These are phyloP conservation scores for Euura saliciscinereae DNA, from an alignment of 1,140 invertebrate species.

Conservation along the genomic window DNA sequence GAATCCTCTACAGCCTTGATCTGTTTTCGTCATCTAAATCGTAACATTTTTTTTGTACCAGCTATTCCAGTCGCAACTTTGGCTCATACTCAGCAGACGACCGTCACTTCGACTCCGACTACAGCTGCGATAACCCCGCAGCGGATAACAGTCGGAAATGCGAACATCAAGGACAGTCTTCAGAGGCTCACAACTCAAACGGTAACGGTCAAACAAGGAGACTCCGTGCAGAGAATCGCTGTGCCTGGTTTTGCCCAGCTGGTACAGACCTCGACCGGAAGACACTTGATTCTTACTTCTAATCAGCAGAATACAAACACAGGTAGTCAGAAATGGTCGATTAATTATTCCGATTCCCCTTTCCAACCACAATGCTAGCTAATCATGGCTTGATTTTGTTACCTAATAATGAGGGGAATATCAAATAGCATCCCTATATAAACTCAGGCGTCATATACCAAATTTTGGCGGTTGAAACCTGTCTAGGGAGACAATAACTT, in stretches of 20 bases:
- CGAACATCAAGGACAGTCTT: constrained; percentile 49
- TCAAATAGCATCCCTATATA: constrained; percentile 21
- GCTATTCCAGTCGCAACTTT: constrained; percentile 61
- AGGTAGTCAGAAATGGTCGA: constrained; percentile 30
- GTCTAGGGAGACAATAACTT: constrained; percentile 21
- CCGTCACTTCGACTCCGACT: constrained; percentile 44
- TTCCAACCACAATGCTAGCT: constrained; percentile 17
- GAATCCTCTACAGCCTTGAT: too few species aligned
- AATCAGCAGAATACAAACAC: constrained; percentile 56
- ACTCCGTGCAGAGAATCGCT: constrained; percentile 59
- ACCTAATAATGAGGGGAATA: constrained; percentile 14
- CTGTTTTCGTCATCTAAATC: constrained; percentile 19
- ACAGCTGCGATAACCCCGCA: constrained; percentile 49
- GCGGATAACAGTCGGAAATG: constrained; percentile 53
- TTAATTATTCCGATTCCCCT: not conserved
- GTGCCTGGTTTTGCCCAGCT: constrained; percentile 67
- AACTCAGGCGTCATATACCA: constrained; percentile 20
- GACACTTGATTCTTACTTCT: constrained; percentile 68
- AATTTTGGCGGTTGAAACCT: constrained; percentile 20
- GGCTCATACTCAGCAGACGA: constrained; percentile 46
- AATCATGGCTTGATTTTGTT: constrained; percentile 8
- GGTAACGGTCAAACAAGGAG: constrained; percentile 56
- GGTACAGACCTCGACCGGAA: constrained; percentile 73
- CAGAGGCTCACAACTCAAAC: constrained; percentile 49
- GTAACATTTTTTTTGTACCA: constrained; percentile 38